A percentile compares a stretch with the other conserved stretches of the same genome.
Conservation (phyloP, 2,113 vertebrate species). For the Vombatus ursinus region DNA sequence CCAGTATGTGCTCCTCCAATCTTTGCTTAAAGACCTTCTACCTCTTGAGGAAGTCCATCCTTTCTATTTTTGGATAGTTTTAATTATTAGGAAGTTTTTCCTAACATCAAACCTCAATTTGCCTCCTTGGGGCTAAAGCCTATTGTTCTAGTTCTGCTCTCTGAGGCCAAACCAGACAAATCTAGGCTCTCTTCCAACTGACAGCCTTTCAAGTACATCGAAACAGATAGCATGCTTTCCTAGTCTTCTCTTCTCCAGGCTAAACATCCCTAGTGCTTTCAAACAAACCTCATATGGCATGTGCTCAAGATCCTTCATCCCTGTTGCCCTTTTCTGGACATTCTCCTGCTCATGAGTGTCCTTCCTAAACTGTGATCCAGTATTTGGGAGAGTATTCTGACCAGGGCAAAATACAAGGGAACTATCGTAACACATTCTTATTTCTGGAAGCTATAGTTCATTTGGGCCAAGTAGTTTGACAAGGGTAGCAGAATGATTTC, state of each 20-base stretch:
- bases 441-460: background rate
- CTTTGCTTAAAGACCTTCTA: background rate
- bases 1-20: background rate
- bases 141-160: background rate
- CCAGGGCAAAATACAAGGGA: background rate
- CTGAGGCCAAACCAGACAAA: background rate
- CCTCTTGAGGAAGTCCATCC: background rate
- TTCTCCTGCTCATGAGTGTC: background rate
- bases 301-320: background rate
- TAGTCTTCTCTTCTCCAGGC: background rate
- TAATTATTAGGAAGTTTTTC: background rate
- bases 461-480: background rate
- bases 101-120: background rate
- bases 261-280: background rate
- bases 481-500: background rate
- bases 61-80: background rate
- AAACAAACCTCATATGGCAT: background rate
- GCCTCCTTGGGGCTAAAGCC: background rate
- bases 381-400: background rate
- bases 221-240: background rate
- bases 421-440: background rate
- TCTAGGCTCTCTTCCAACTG: background rate
- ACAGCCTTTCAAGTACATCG: background rate
- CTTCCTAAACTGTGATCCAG: background rate
- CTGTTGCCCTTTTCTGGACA: too few relatives aligned